Conservation (phyloP, 1,140 invertebrate genomes). For the Odontomachus brunneus region DNA sequence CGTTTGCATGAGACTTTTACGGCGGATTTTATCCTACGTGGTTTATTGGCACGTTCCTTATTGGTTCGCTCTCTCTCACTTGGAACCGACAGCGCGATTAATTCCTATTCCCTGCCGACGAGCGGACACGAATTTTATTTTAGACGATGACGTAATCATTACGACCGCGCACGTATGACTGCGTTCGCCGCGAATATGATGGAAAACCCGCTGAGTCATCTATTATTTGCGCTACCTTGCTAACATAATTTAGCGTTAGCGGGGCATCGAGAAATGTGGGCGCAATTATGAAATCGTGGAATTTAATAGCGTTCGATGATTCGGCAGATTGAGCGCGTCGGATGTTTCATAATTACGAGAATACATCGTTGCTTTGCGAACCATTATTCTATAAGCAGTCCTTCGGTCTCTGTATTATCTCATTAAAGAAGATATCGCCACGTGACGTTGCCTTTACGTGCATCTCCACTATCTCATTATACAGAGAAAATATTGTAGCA, state of each 20-base stretch:
- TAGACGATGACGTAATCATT: conserved; percentile 50
- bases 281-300: conserved; percentile 35
- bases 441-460: not conserved
- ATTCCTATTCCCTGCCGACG: conserved; percentile 56
- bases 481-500: no score
- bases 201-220: conserved; percentile 42
- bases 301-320: conserved; percentile 45
- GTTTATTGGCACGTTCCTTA: conserved; percentile 73
- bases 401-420: not conserved
- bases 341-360: conserved; percentile 12
- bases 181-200: conserved; percentile 20
- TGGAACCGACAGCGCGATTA: conserved; percentile 66
- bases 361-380: not conserved
- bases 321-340: not conserved
- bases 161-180: conserved; percentile 29
- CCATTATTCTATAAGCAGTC: not conserved
- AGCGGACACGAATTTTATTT: conserved; percentile 62
- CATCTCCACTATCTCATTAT: not conserved
- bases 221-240: conserved; percentile 38
- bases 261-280: conserved; percentile 30
- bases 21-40: conserved; percentile 67
- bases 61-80: conserved; percentile 40
- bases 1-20: conserved; percentile 72
- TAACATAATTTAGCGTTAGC: conserved; percentile 44
- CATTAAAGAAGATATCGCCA: not conserved